Evolutionary conservation across 2,797 vertebrate genomes (phyloP), one percentile per base, ranked within the genome.

Genomic region (Picus viridis): DNA sequence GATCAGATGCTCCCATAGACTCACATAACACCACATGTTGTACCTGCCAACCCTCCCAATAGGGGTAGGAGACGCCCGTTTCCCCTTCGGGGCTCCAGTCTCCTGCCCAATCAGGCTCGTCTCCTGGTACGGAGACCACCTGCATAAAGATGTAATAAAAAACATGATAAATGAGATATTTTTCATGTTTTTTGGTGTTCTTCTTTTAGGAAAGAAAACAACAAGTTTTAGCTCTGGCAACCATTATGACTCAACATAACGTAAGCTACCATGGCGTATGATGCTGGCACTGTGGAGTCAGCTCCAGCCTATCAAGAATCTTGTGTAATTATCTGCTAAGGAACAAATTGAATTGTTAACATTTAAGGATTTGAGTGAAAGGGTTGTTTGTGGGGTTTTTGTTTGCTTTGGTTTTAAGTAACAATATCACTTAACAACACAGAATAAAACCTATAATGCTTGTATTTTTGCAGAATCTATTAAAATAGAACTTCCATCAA

Each of bases 1-100:
- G 97, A 95, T 95, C 95, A 84, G 96, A 97, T 97, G 97, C 95
- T 97, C 97, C 97, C 97, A 97, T 96, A 97, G 98, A 98, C 98
- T 98, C 97, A 98, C 98, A 97, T 97, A 96, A 98, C 97, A 98
- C 97, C 98, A 98, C 97, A 97, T 94, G 97, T 96, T 98, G 97
- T 98, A 98, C 98, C 98, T 98, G 98, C 98, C 98, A 98, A 98
- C 98, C 98, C 98, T 98, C 98, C 98, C 98, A 98, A 98, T 97
- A 98, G 97, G 97, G 97, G 97, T 98, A 98, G 97, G 98, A 98
- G 98, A 98, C 97, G 96, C 98, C 98, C 98, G 36, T 97, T 98
- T 98, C 97, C 97, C 97, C 97, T 98, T 97, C 97, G 97, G 98
- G 97, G 97, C 98, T 98, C 98, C 98, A 98, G 97, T 98, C 97